phyloP scores from a whole-genome alignment of 2,888 invertebrate genomes.

The Dastarcus helophoroides region DNA sequence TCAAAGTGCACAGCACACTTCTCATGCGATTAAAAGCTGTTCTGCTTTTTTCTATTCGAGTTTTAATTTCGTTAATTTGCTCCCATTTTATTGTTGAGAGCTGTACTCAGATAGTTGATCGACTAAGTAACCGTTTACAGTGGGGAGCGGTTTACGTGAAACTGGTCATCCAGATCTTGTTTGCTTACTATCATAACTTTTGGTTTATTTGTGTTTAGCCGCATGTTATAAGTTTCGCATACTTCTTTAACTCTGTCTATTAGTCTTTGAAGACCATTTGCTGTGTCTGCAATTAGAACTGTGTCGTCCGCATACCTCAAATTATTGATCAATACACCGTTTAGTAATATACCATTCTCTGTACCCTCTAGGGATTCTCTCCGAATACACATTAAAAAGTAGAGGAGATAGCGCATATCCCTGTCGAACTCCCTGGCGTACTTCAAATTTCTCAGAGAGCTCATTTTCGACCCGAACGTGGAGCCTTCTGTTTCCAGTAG shows the following conservation, averaged over 20 bases:
- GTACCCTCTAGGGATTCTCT: constrained; percentile 2
- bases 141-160: constrained; percentile 1
- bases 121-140: constrained; percentile 4
- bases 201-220: constrained; percentile 5
- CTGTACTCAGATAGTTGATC: constrained; percentile 3
- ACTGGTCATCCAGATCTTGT: constrained; percentile 3
- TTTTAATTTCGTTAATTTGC: constrained; percentile 3
- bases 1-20: constrained; percentile 3
- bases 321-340: constrained; percentile 5
- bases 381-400: background rate
- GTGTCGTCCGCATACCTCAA: too few species aligned
- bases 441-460: constrained; percentile 4
- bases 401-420: background rate
- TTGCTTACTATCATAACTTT: constrained; percentile 2
- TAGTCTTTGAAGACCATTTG: constrained; percentile 2
- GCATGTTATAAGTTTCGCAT: constrained; percentile 4
- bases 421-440: too few species aligned
- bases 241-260: constrained; percentile 4
- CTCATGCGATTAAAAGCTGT: constrained; percentile 4
- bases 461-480: constrained; percentile 4
- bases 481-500: background rate
- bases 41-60: constrained; percentile 4
- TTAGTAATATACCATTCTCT: constrained; percentile 5
- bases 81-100: constrained; percentile 4
- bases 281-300: constrained; percentile 4